phyloP scores from a whole-genome alignment of 2,888 invertebrate genomes.

The Eurytoma adleriae region DNA sequence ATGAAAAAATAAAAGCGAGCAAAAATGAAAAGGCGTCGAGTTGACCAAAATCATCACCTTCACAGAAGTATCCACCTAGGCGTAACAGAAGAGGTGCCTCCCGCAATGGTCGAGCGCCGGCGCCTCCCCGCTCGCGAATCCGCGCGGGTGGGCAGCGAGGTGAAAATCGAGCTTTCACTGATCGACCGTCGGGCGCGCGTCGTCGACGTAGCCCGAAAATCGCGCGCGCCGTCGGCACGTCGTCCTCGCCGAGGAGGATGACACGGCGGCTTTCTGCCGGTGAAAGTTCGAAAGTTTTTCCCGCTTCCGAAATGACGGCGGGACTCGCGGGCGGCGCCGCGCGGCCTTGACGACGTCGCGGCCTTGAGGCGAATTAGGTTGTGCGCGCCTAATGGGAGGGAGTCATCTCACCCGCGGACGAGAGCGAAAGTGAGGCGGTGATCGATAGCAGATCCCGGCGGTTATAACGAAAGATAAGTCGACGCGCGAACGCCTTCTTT shows the following conservation, averaged over 20 bases:
- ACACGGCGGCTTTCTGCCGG: constrained; percentile 20
- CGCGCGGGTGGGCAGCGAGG: neutral
- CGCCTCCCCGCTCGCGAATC: no score
- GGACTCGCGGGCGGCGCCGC: neutral
- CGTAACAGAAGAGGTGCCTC: no score
- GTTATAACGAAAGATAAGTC: constrained; percentile 11
- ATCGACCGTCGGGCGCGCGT: constrained; percentile 27
- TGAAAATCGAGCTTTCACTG: constrained; percentile 56
- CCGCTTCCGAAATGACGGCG: constrained; percentile 27
- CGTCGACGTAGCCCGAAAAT: neutral
- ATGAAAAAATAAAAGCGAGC: no score
- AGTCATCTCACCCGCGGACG: no score
- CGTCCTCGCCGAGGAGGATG: neutral
- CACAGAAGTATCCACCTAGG: no score
- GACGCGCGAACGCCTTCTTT: neutral
- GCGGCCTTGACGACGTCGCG: neutral
- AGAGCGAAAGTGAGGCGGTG: no score
- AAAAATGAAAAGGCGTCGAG: no score
- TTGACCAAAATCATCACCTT: no score
- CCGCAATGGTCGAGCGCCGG: no score
- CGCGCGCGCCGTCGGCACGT: neutral
- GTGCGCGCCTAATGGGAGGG: neutral
- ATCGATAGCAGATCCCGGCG: no score
- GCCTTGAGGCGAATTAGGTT: constrained; percentile 34
- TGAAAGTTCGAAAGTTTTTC: constrained; percentile 53